Evolutionary conservation across 2,113 vertebrate genomes (phyloP), one percentile per base, ranked within the genome.

Genomic region (Leucoraja erinaceus): DNA sequence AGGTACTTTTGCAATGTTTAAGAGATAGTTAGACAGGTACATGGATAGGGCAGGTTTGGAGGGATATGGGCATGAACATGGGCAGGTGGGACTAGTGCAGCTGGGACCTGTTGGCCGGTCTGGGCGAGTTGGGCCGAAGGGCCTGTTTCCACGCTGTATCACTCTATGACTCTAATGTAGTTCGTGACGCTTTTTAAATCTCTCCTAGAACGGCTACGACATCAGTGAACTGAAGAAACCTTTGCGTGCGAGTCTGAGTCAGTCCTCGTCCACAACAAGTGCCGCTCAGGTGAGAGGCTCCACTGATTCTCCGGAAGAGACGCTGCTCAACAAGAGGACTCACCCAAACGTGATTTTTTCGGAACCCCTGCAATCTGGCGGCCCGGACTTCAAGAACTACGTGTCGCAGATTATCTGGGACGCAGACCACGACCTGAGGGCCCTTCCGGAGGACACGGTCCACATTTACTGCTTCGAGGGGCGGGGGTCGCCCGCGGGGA

Each of bases 221-320:
- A 97, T 97, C 96, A 96, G 96, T 0, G 96, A 97, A 95, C 93
- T 97, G 95, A 98, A 97, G 96, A 97, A 97, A 86, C 97, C 97
- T 3, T 94, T 97, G 83, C 95, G 96, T 93, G 96, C 96, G 93
- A 96, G 97, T 75, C 74, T 96, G 93, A 96, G 97, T 16, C 96
- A 94, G 94, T 96, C 97, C 3, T 97, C 96, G 38, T 97, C 96
- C 92, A 95, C 93, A 94, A 95, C 96, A 93, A 95, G 95, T 5
- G 96, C 97, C 22, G 96, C 96, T 14, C 95, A 94, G 94, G 96
- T 96, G 94, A 97, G 95, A 77, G 96, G 95, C 59, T 95, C 94
- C 0, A 94, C 95, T 10, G 95, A 95, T 93, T 96, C 96, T 61
- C 96, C 97, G 94, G 97, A 97, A 94, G 96, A 97, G 93, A 96